Conservation (phyloP, 2,797 vertebrate species). For the Bovichtus diacanthus region DNA sequence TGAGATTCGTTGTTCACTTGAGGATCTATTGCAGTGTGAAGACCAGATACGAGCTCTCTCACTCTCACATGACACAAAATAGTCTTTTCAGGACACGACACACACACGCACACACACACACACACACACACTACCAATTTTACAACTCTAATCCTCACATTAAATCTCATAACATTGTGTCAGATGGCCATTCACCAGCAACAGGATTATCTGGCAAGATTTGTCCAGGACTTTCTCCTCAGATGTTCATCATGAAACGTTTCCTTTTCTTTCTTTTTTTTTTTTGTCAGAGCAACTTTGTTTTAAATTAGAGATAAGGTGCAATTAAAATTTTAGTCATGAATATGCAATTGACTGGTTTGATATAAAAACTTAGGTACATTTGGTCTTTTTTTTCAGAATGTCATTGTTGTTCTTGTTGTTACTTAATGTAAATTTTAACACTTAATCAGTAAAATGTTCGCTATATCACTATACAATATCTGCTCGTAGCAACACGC, state of each 20-base stretch:
- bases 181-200: neutral
- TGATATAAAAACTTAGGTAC: too few relatives aligned
- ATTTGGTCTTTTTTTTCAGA: neutral
- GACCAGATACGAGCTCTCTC: slow-evolving; percentile 41
- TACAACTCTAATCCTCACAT: neutral
- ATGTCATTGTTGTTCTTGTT: neutral
- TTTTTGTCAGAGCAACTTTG: neutral
- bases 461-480: neutral
- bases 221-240: neutral
- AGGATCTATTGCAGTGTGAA: slow-evolving; percentile 66
- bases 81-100: slow-evolving; percentile 9
- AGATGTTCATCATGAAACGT: neutral
- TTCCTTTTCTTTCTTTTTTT: neutral
- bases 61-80: slow-evolving; percentile 41
- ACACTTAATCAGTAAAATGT: neutral
- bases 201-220: neutral
- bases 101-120: neutral
- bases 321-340: neutral
- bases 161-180: slow-evolving; percentile 2
- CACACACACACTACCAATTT: neutral
- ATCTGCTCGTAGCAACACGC: neutral
- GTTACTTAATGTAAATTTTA: neutral
- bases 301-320: neutral
- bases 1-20: slow-evolving; percentile 70
- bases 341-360: neutral